phyloP scores from a whole-genome alignment of 2,888 invertebrate genomes.

The Philhelius pedissequus region DNA sequence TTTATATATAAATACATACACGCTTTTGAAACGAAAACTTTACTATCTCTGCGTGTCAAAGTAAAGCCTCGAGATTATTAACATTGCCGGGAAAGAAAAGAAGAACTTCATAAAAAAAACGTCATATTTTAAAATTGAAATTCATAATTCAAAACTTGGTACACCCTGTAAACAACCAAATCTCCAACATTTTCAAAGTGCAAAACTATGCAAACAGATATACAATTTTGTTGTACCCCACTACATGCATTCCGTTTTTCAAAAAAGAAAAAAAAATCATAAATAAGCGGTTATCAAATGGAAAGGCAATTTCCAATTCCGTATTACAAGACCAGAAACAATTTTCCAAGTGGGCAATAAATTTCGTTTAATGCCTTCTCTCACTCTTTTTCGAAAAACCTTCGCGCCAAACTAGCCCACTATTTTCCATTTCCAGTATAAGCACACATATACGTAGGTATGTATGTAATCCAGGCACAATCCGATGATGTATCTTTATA shows the following conservation, averaged over 20 bases:
- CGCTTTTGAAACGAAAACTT: no score
- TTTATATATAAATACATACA: no score
- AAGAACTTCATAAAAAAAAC: no score
- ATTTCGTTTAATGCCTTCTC: slow-evolving; percentile 60
- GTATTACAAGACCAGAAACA: slow-evolving; percentile 60
- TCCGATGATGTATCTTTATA: slow-evolving; percentile 48
- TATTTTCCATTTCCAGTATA: not conserved
- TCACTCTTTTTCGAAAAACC: slow-evolving; percentile 3
- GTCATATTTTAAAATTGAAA: no score
- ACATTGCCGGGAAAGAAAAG: no score
- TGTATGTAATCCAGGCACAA: no score
- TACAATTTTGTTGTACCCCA: not conserved
- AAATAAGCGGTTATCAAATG: slow-evolving; percentile 59
- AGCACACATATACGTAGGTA: not conserved
- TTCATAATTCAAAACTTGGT: no score
- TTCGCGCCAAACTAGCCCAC: not conserved
- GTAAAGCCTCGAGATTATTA: no score
- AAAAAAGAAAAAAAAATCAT: slow-evolving; percentile 32
- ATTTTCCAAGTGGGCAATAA: slow-evolving; percentile 66
- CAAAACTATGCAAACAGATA: slow-evolving; percentile 47
- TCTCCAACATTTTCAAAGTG: not conserved
- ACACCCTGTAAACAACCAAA: not conserved
- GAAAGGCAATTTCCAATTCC: slow-evolving; percentile 59
- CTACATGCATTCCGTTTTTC: not conserved
- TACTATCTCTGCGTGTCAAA: no score